Evolutionary conservation across 2,113 vertebrate genomes (phyloP).

Genomic region (Zapornia atra): DNA sequence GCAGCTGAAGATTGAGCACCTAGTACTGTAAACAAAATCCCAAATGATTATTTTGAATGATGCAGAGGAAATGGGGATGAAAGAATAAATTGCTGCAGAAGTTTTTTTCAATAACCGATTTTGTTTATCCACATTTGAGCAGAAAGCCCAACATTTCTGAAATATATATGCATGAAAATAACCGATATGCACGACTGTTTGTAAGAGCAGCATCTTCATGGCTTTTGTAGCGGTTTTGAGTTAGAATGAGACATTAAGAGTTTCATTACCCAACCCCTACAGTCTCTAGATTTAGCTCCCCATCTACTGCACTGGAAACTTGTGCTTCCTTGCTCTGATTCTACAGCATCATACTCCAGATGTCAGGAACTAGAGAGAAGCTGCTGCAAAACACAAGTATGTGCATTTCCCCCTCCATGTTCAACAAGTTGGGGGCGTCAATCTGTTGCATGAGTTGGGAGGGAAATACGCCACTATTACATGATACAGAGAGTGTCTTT

Average conservation of each 20-base stretch:
- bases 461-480: background rate
- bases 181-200: background rate
- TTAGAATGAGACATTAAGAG: background rate
- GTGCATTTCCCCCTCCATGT: fast-evolving
- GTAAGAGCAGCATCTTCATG: background rate
- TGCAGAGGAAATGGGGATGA: background rate
- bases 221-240: background rate
- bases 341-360: background rate
- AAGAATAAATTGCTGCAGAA: background rate
- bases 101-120: background rate
- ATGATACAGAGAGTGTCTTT: background rate
- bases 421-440: background rate
- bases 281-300: background rate
- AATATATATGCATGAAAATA: background rate
- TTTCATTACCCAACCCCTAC: background rate
- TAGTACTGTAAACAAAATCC: background rate
- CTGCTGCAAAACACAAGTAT: background rate
- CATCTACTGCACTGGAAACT: background rate
- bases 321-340: background rate
- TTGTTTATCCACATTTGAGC: background rate
- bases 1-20: background rate
- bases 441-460: background rate
- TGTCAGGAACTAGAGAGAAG: background rate
- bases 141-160: background rate
- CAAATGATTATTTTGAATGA: background rate